phyloP scores from a whole-genome alignment of 2,797 vertebrate species.

The Pseudotriccus pelzelni region DNA sequence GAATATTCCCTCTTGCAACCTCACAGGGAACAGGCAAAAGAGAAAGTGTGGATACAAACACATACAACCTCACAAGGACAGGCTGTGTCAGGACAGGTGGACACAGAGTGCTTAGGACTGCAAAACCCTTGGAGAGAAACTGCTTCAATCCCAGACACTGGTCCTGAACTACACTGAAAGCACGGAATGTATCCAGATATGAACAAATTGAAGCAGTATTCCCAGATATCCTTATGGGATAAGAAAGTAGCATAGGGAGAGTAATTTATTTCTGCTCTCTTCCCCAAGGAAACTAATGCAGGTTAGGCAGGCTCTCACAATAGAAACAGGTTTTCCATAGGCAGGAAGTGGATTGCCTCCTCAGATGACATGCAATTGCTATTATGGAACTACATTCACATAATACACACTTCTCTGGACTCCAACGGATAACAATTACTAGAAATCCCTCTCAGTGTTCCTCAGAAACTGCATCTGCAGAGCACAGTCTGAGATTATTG shows the following conservation, averaged over 20 bases:
- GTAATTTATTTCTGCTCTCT: not conserved
- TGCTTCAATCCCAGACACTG: not conserved
- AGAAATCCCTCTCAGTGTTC: not conserved
- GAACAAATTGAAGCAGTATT: not conserved
- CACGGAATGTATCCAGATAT: not conserved
- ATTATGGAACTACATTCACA: not conserved
- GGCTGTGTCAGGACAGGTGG: not conserved
- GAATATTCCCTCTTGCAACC: not conserved
- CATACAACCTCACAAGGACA: fast-evolving
- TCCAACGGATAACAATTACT: not conserved
- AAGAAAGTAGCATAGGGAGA: not conserved
- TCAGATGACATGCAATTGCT: not conserved
- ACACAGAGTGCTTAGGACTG: not conserved
- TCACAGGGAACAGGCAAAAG: not conserved
- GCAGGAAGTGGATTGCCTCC: not conserved
- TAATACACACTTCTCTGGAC: not conserved
- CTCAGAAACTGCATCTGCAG: not conserved
- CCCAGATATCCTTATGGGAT: not conserved
- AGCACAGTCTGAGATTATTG: not conserved
- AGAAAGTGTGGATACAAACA: not conserved
- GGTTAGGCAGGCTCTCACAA: not conserved
- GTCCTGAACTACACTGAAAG: not conserved
- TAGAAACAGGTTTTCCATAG: not conserved
- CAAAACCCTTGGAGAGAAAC: not conserved
- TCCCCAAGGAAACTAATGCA: not conserved